Base-by-base conservation (phyloP, 1,140 invertebrate genomes). In the Platyura marginata region DNA sequence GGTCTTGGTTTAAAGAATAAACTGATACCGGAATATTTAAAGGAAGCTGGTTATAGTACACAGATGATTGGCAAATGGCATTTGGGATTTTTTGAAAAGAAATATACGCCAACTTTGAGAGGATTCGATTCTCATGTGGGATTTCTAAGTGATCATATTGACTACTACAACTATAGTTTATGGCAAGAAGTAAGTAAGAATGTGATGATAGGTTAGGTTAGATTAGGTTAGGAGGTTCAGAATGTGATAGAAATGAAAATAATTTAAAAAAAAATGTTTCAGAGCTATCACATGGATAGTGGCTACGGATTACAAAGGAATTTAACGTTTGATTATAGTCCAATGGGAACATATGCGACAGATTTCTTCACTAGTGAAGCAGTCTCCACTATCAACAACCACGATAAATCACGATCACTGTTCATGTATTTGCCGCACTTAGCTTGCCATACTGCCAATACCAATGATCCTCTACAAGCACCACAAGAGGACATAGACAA, bases 41-140 rank as follows among this genome's bases (percentile, higher is more conserved):
- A n/a, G n/a, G n/a, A n/a, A n/a, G n/a, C n/a, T n/a, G n/a, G 86
- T 0, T 95, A 93, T 60, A 62, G 62, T 3, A 90, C 84, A 1
- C 79, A 86, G 57, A 69, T 84, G 25, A 70, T 94, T 19, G 90
- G 90, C n/a, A 94, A 95, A 64, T 92, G 88, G 88, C 87, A 92
- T 52, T 64, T 88, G 42, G 87, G 86, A 1, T 78, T 69, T 46
- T 74, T 70, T 44, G 66, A 68, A 19, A 69, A 64, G n/a, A 72
- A 76, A 45, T 86, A 80, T 50, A 79, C 83, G 3, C 87, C 88
- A 1, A 78, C 74, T 0, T 68, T 63, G 16, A 68, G 87, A 13
- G 88, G 88, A 13, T 92, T 91, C 53, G 79, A 89, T 46, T 70
- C 73, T 5, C 81, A 87, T 57, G 86, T 76, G 55, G 87, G 88